Base-by-base conservation (phyloP, 1,140 invertebrate species). In the Drosophila saltans region DNA sequence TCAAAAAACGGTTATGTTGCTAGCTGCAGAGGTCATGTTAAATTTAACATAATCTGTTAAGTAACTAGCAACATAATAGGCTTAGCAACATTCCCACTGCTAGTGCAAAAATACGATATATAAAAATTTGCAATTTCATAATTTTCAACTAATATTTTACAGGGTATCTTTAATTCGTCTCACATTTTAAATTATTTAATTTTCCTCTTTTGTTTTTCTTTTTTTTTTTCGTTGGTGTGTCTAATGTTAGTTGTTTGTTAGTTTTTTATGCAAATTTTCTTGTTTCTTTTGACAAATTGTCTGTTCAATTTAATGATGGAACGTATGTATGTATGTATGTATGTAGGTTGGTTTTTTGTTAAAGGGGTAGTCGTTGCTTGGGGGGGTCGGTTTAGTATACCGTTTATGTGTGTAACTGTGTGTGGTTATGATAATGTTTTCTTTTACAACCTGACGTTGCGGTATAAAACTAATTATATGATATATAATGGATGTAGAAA, bases 271-370 rank as follows among this genome's bases (percentile, higher is more conserved):
- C 82, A 85, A 85, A 85, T 85, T 78, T 86, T 78, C 81, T 76
- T 77, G 81, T 85, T 88, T 69, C 79, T 73, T 75, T 88, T 85
- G 82, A 88, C 82, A 85, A 85, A 85, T 85, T 88, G 83, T 88
- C 82, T 82, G 82, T 82, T 85, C 59, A 71, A 72, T 83, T 86
- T 85, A 86, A 85, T 86, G 81, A 85, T 81, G 81, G 71, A 85
- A 73, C 75, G 75, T 72, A 74, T 16, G 16, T n/a, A n/a, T n/a
- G n/a, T n/a, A n/a, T n/a, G n/a, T n/a, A n/a, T 70, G 69, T 56
- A 61, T 67, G 60, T 66, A 48, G 40, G 45, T 62, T 75, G 40
- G 2, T 11, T 36, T 48, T 11, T 45, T 8, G 26, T 41, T 9
- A 55, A 21, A 11, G 39, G 45, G 56, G 39, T 39, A 21, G 11